Base-by-base conservation (phyloP, 2,888 invertebrate genomes). In the Bugulina stolonifera region DNA sequence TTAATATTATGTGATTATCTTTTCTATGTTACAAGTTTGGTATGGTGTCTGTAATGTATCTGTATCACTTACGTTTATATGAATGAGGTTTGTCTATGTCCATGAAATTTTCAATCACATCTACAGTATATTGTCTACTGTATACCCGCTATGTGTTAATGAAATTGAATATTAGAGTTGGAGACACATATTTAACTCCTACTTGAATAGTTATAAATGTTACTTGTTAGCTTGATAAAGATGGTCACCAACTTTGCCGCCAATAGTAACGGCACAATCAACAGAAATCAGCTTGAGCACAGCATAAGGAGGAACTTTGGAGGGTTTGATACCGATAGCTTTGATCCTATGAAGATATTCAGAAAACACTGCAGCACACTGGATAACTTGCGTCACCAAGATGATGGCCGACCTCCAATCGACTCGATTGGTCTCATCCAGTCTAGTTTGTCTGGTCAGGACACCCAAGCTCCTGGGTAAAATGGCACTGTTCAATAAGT, bases 301-400 rank as follows among this genome's bases (percentile, higher is more conserved):
- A 75, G 78, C 43, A 77, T 81, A 18, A 73, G 73, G 64, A 76
- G 80, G 23, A 81, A 81, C 75, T 81, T 81, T 76, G 81, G 81
- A 22, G 81, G 81, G n/a, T 74, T 64, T 64, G 64, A 64, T n/a
- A 22, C 80, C 14, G 79, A 80, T 70, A 71, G 73, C 23, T 74
- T 79, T 18, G 75, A 79, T 71, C 79, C 80, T 23, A 75, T 78
- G 54, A 71, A 77, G 25, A 72, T 74, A n/a, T 81, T 81, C 73
- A 73, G 72, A 55, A 32, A 75, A 5, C 52, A 73, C 5, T 69
- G 77, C 69, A 69, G 72, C 5, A 23, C n/a, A 18, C 3, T 70
- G 10, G n/a, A 54, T 5, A 43, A n/a, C 5, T 18, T 70, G 1
- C 27, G 3, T 23, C 27, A n/a, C 5, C 25, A 70, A 5, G 10